These are phyloP conservation scores for Bombylius discolor DNA, from an alignment of 2,888 invertebrate genomes.

Conservation along the genomic window DNA sequence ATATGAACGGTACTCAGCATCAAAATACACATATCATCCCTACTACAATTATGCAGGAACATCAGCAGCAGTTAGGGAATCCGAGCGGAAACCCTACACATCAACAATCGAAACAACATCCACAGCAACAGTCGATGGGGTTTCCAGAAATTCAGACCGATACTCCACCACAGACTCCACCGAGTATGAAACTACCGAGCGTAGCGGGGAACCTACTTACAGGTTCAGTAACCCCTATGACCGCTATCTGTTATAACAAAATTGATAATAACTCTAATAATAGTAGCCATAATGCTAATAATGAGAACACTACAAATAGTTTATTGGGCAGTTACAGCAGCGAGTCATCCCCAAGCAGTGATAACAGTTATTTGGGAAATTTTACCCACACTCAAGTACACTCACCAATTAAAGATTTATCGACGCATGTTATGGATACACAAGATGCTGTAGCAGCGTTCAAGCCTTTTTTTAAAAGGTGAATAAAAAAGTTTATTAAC, in stretches of 20 bases:
- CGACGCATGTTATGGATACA: constrained; percentile 21
- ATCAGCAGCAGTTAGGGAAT: constrained; percentile 13
- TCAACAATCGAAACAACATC: constrained; percentile 21
- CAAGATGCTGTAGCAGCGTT: constrained; percentile 46
- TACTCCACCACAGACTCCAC: constrained; percentile 88
- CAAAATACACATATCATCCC: constrained; percentile 25
- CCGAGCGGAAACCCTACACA: constrained; percentile 19
- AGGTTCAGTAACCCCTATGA: constrained; percentile 45
- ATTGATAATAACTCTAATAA: constrained; percentile 7
- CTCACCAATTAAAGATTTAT: constrained; percentile 24
- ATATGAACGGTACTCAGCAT: constrained; percentile 17
- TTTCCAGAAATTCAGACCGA: constrained; percentile 78
- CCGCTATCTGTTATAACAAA: constrained; percentile 39
- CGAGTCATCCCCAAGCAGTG: constrained; percentile 17
- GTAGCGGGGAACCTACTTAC: constrained; percentile 57
- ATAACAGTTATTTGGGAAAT: constrained; percentile 18
- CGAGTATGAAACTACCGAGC: constrained; percentile 82
- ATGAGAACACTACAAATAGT: constrained; percentile 17
- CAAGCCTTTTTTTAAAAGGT: constrained; percentile 87
- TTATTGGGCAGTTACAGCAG: constrained; percentile 14
- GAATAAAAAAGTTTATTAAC: constrained; percentile 23
- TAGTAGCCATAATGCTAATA: constrained; percentile 16
- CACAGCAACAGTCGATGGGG: constrained; percentile 43
- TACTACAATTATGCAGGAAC: constrained; percentile 20
- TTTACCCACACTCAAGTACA: constrained; percentile 26